Evolutionary conservation across 1,140 invertebrate genomes (phyloP).

Genomic region (Mamestra configurata): DNA sequence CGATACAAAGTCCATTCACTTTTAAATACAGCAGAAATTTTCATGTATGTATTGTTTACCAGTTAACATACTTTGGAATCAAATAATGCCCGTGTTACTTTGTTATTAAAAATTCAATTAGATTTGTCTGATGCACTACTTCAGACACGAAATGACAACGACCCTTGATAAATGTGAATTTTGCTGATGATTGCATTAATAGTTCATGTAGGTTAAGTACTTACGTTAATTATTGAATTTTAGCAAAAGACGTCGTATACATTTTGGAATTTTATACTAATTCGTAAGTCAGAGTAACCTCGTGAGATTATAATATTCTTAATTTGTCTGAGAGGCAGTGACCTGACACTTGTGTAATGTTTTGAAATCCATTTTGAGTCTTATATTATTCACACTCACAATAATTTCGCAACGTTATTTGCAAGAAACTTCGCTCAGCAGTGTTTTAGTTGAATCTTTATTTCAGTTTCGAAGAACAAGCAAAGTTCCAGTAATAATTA

Average conservation of each 20-base stretch:
- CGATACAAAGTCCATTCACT: not conserved
- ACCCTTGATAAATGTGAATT: no score
- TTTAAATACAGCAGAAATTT: not conserved
- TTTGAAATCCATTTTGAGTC: not conserved
- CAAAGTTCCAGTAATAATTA: slow-evolving; percentile 29
- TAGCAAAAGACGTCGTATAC: no score
- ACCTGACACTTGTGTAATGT: no score
- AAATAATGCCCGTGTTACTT: not conserved
- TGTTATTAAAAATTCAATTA: slow-evolving; percentile 12
- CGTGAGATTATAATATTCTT: not conserved
- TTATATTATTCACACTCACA: not conserved
- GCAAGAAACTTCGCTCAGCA: slow-evolving; percentile 1
- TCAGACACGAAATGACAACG: not conserved
- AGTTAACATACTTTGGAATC: not conserved
- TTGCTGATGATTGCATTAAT: no score
- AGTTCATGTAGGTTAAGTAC: no score
- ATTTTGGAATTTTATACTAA: no score
- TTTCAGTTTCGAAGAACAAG: not conserved
- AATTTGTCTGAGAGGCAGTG: not conserved
- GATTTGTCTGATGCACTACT: not conserved
- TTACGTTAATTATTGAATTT: no score
- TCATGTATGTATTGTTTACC: no score
- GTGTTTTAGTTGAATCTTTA: slow-evolving; percentile 9
- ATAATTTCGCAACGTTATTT: slow-evolving; percentile 1
- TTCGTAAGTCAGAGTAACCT: no score